Conservation (phyloP, 2,113 vertebrate species). For the Lepisosteus osseus region DNA sequence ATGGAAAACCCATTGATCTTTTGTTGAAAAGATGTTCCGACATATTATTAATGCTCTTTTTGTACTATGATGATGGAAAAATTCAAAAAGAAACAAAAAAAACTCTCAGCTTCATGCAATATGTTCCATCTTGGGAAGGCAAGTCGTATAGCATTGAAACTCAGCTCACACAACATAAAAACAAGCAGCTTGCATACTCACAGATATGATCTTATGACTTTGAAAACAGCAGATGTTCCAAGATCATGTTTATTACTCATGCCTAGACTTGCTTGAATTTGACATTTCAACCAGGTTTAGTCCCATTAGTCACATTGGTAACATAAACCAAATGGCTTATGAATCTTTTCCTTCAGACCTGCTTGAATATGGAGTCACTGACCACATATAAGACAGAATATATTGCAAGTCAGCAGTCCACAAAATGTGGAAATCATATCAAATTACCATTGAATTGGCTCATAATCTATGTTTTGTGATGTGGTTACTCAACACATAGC, state of each 20-base stretch:
- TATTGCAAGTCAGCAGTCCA: slow-evolving; percentile 52
- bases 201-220: too few species aligned
- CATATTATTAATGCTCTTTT: too few species aligned
- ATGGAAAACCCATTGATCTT: too few species aligned
- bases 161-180: too few species aligned
- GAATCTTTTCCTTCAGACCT: slow-evolving; percentile 28
- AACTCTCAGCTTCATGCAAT: too few species aligned
- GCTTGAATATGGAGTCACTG: slow-evolving; percentile 52
- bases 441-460: slow-evolving; percentile 26
- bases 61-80: too few species aligned
- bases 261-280: slow-evolving; percentile 33
- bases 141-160: too few species aligned
- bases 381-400: slow-evolving; percentile 60
- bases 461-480: slow-evolving; percentile 52
- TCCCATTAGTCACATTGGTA: slow-evolving; percentile 41
- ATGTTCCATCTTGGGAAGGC: too few species aligned
- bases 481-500: slow-evolving; percentile 44
- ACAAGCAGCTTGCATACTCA: too few species aligned
- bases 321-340: slow-evolving; percentile 39
- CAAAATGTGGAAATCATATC: slow-evolving; percentile 59
- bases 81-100: too few species aligned
- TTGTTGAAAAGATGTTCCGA: too few species aligned
- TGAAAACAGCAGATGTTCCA: too few species aligned
- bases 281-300: slow-evolving; percentile 19
- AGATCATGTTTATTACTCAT: slow-evolving; percentile 25